These are phyloP conservation scores for Mimumesa dahlbomi DNA, from an alignment of 2,888 invertebrate genomes.

Conservation along the genomic window DNA sequence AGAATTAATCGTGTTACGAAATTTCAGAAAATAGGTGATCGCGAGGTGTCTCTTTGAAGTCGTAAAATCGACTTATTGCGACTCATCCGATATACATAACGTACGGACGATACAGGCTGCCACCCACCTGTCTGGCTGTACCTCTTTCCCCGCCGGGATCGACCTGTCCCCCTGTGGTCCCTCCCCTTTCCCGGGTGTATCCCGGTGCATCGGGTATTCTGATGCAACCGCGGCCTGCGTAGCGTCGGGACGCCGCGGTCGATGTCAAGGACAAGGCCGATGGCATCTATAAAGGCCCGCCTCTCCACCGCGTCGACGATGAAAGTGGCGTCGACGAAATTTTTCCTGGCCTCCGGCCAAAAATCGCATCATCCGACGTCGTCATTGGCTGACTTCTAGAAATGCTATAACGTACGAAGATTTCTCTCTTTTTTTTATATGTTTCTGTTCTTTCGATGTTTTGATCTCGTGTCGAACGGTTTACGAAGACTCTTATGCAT, in stretches of 20 bases:
- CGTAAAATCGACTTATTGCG: too few species aligned
- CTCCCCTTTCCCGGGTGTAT: slow-evolving; percentile 29
- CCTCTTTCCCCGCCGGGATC: slow-evolving; percentile 9
- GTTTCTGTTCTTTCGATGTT: neutral
- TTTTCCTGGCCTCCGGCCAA: slow-evolving; percentile 45
- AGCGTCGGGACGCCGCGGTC: slow-evolving; percentile 77
- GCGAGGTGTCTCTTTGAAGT: too few species aligned
- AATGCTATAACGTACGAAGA: neutral
- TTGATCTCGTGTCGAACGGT: neutral
- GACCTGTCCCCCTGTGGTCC: slow-evolving; percentile 14
- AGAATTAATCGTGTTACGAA: too few species aligned
- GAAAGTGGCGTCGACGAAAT: slow-evolving; percentile 51
- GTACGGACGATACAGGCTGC: slow-evolving; percentile 1
- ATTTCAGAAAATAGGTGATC: too few species aligned
- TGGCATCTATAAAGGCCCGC: slow-evolving; percentile 59
- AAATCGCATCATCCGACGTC: slow-evolving; percentile 36
- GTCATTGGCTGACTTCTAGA: neutral
- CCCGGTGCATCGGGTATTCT: slow-evolving; percentile 68
- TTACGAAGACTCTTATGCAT: neutral
- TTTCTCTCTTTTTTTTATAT: neutral
- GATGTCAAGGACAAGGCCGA: slow-evolving; percentile 77
- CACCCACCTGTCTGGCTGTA: slow-evolving; percentile 24
- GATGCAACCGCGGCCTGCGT: slow-evolving; percentile 75
- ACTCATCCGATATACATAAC: too few species aligned
- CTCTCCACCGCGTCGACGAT: slow-evolving; percentile 45